Percentiles rank a stretch among this genome's conserved stretches.
Evolutionary conservation across 2,113 vertebrate genomes (phyloP).

Genomic region (Pomatorhinus ruficollis): DNA sequence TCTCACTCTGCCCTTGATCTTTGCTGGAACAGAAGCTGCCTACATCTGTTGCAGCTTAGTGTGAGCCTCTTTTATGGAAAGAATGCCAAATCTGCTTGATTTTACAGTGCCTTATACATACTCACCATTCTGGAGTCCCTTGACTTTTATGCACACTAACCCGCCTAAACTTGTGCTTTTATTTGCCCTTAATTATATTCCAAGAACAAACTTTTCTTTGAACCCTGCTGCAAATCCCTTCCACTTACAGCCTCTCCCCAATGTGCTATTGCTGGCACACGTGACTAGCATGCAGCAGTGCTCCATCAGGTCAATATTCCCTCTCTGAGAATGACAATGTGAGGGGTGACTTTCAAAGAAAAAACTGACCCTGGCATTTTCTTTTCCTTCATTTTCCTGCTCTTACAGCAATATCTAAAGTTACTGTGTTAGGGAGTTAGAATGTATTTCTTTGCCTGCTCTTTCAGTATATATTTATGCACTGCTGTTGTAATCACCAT

Average conservation of each 20-base stretch:
- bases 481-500: background rate
- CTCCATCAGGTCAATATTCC: background rate
- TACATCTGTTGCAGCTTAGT: background rate
- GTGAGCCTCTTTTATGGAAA: background rate
- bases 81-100: background rate
- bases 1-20: background rate
- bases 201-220: background rate
- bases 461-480: background rate
- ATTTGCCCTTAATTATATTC: background rate
- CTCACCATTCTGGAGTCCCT: background rate
- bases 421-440: background rate
- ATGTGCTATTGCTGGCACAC: accelerated
- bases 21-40: background rate
- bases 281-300: accelerated
- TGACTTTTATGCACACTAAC: background rate
- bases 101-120: background rate
- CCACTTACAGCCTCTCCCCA: background rate
- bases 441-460: background rate
- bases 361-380: background rate
- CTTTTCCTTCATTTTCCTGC: background rate
- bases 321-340: background rate
- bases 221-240: background rate
- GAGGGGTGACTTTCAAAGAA: background rate
- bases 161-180: background rate
- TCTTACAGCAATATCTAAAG: background rate